Evolutionary conservation across 2,888 invertebrate species (phyloP), one percentile per base, ranked within the genome.

Genomic region (Sminthurides aquaticus): DNA sequence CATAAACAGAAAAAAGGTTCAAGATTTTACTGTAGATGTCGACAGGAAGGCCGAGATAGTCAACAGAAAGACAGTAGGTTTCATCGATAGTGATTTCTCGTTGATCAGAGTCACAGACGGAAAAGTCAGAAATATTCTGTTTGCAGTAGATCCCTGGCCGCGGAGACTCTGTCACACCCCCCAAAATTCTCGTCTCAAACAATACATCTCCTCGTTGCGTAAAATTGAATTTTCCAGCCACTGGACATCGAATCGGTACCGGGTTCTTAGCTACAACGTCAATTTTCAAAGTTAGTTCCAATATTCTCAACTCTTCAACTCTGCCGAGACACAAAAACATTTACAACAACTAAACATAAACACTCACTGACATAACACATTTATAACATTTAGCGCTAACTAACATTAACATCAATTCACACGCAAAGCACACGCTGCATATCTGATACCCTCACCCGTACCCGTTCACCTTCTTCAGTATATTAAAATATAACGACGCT

Each of bases 181-280:
- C 97, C 58, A 97, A 83, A 76, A 98, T 96, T 78, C 97, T 86
- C 0, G 96, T 97, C 80, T 88, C 89, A 76, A 97, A 96, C 34
- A 82, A 85, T 34, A 91, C 88, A 73, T 94, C 93, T n/a, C 94
- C 94, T 75, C 81, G 84, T 80, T 98, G 97, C 0, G 88, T 86
- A 77, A 98, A 98, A 78, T 88, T 90, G 78, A 93, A 98, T 79
- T 97, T 95, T 1, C 98, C 98, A 52, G 95, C 97, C 1, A 98
- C 88, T 0, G 97, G 97, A 79, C 97, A 98, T 54, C 92, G 85
- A 3, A 98, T 89, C 0, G 96, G 89, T 0, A 90, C 87, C 0
- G 97, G 97, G 78, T 91, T 87, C 77, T 86, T 89, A n/a, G 90
- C 87, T 82, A 71, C 61, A 77, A 72, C 25, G 15, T n/a, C n/a